phyloP scores from a whole-genome alignment of 2,888 invertebrate genomes.

The Ichneumon xanthorius region DNA sequence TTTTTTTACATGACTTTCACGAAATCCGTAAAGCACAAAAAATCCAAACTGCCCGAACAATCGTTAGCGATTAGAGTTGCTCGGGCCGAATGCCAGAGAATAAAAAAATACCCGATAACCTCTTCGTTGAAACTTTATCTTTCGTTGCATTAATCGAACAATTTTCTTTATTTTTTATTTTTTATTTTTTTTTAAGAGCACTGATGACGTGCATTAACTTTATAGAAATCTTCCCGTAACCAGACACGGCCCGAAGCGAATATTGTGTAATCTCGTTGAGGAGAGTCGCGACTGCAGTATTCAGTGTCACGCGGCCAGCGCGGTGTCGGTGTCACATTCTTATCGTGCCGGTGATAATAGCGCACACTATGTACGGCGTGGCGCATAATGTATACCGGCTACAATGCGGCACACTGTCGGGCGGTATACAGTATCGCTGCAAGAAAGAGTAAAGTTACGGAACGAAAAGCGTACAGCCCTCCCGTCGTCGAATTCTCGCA shows the following conservation, averaged over 20 bases:
- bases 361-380: conserved; percentile 36
- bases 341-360: conserved; percentile 62
- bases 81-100: background rate
- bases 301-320: conserved; percentile 61
- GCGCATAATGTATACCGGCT: conserved; percentile 4
- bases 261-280: conserved; percentile 54
- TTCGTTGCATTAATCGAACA: background rate
- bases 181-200: background rate
- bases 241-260: conserved; percentile 39
- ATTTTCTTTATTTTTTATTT: background rate
- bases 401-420: conserved; percentile 1
- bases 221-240: conserved; percentile 26
- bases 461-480: conserved; percentile 8
- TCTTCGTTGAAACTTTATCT: conserved; percentile 39
- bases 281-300: conserved; percentile 24
- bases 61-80: conserved; percentile 24
- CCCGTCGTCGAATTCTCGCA: conserved; percentile 33
- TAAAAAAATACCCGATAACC: conserved; percentile 43
- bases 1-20: background rate
- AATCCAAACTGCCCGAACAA: conserved; percentile 20
- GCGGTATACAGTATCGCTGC: conserved; percentile 12
- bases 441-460: conserved; percentile 17
- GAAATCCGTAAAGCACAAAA: background rate
- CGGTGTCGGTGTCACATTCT: conserved; percentile 45
- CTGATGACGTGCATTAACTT: background rate